Evolutionary conservation across 2,888 invertebrate genomes (phyloP).

Genomic region (Zele albiditarsus): DNA sequence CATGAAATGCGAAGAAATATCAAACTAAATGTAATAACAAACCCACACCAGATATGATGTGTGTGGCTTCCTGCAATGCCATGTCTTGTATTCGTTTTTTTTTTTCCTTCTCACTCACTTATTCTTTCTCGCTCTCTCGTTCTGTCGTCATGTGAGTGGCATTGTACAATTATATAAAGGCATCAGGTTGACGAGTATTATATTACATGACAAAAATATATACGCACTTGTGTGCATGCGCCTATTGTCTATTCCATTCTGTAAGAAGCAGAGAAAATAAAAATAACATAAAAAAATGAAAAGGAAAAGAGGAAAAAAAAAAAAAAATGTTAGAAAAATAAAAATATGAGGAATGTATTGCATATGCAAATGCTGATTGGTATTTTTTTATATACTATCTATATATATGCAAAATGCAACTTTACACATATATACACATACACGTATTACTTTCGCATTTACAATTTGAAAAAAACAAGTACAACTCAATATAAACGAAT

Average conservation of each 20-base stretch:
- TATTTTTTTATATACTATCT: not conserved
- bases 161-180: not conserved
- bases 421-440: no score
- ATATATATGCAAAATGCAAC: not conserved
- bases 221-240: not conserved
- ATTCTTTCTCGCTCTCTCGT: not conserved
- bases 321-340: not conserved
- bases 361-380: not conserved
- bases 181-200: not conserved
- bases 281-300: not conserved
- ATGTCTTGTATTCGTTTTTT: not conserved
- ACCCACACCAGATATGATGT: not conserved
- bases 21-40: not conserved
- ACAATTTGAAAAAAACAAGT: not conserved
- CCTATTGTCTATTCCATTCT: conserved; percentile 6
- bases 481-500: conserved; percentile 8
- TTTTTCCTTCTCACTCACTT: not conserved
- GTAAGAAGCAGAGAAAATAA: not conserved
- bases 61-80: not conserved
- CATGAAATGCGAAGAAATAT: not conserved
- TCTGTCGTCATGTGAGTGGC: not conserved
- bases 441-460: conserved; percentile 13
- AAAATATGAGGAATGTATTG: not conserved
- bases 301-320: not conserved
- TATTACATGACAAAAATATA: conserved; percentile 12